Evolutionary conservation across 2,888 invertebrate species (phyloP).

Genomic region (Plemyria rubiginata): DNA sequence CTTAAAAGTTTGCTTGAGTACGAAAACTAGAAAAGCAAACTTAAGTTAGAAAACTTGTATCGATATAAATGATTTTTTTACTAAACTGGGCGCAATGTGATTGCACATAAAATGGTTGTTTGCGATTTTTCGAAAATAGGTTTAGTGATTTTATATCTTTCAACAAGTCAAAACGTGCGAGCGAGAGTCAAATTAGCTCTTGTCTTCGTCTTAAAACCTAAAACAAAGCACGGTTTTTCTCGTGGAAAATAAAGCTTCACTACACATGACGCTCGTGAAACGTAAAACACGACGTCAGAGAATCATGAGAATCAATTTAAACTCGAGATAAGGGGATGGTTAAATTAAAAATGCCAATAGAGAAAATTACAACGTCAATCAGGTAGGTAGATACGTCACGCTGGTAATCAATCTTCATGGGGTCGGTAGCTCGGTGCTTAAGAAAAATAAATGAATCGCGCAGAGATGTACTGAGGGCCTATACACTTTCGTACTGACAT

Average conservation of each 20-base stretch:
- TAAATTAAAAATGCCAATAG: slow-evolving; percentile 79
- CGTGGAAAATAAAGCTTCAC: not conserved
- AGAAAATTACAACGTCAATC: slow-evolving; percentile 81
- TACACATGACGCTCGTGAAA: slow-evolving; percentile 5
- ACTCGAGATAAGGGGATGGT: slow-evolving; percentile 57
- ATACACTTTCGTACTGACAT: too few species aligned
- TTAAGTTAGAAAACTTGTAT: too few species aligned
- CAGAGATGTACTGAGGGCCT: slow-evolving; percentile 26
- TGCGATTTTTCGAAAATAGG: too few species aligned
- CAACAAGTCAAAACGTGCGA: too few species aligned
- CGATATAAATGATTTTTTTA: too few species aligned
- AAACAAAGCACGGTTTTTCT: not conserved
- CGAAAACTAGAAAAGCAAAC: too few species aligned
- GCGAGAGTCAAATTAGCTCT: too few species aligned
- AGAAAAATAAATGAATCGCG: slow-evolving; percentile 75
- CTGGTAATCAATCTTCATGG: slow-evolving; percentile 76
- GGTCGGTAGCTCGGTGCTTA: slow-evolving; percentile 61
- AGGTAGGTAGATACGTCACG: slow-evolving; percentile 63
- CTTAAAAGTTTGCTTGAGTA: too few species aligned
- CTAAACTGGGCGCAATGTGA: too few species aligned
- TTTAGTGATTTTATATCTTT: too few species aligned
- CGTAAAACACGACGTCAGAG: slow-evolving; percentile 30
- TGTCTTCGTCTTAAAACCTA: too few species aligned
- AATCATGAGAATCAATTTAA: slow-evolving; percentile 64
- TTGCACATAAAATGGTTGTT: too few species aligned